Conservation (phyloP, 2,797 vertebrate genomes). For the Liparis tanakae region DNA sequence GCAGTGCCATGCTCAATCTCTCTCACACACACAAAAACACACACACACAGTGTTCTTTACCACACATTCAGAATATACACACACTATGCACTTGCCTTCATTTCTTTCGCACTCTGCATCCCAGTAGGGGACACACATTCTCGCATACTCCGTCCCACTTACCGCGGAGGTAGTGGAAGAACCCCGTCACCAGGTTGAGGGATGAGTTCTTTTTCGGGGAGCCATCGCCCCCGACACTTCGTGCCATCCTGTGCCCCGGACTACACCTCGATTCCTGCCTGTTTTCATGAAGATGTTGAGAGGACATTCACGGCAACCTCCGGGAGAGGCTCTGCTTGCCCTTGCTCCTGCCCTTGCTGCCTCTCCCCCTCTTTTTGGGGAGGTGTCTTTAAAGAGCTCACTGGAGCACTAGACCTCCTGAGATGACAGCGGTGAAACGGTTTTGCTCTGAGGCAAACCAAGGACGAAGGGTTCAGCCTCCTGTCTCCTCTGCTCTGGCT, state of each 20-base stretch:
- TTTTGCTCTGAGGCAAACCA: slow-evolving; percentile 58
- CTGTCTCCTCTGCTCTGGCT: slow-evolving; percentile 33
- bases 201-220: slow-evolving; percentile 81
- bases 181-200: slow-evolving; percentile 85
- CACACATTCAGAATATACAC: slow-evolving; percentile 43
- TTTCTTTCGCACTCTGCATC: slow-evolving; percentile 23
- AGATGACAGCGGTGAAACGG: slow-evolving; percentile 69
- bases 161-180: slow-evolving; percentile 87
- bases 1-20: slow-evolving; percentile 48
- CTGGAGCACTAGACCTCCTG: slow-evolving; percentile 50
- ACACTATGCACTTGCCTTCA: slow-evolving; percentile 18
- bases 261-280: slow-evolving; percentile 52
- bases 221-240: slow-evolving; percentile 68
- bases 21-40: slow-evolving; percentile 20
- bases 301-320: slow-evolving; percentile 65
- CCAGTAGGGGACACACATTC: slow-evolving; percentile 33
- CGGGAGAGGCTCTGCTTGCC: slow-evolving; percentile 61
- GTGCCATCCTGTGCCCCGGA: slow-evolving; percentile 71
- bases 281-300: slow-evolving; percentile 66
- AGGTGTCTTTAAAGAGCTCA: slow-evolving; percentile 59
- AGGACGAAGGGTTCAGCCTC: slow-evolving; percentile 37
- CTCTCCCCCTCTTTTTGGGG: slow-evolving; percentile 34
- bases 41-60: slow-evolving; percentile 9
- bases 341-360: slow-evolving; percentile 76
- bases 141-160: slow-evolving; percentile 78